These are phyloP conservation scores for Tolmerus cingulatus DNA, from an alignment of 2,888 invertebrate species.

Conservation along the genomic window DNA sequence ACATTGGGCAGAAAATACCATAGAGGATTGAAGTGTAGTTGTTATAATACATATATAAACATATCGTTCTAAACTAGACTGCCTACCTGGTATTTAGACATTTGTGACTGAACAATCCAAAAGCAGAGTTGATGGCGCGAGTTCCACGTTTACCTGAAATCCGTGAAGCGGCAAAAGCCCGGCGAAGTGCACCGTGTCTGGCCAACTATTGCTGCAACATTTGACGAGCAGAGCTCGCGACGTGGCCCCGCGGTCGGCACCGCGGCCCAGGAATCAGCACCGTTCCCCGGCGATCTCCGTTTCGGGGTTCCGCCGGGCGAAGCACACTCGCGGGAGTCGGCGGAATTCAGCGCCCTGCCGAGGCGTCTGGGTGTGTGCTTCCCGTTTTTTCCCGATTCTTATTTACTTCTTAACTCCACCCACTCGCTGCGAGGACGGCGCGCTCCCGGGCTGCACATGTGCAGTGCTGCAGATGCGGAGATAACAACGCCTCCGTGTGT, in stretches of 20 bases:
- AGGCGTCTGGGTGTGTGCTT: background rate
- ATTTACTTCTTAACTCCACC: slow-evolving; percentile 38
- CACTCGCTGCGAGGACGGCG: background rate
- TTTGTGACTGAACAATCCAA: background rate
- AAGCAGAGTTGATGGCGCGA: background rate
- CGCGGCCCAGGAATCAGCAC: background rate
- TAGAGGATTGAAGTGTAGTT: background rate
- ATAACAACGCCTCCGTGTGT: background rate
- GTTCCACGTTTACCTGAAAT: background rate
- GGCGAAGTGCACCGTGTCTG: background rate
- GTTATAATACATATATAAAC: background rate
- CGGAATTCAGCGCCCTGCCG: background rate
- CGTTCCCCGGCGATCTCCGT: background rate
- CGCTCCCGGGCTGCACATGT: slow-evolving; percentile 6
- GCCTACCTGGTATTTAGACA: background rate
- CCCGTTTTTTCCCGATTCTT: background rate
- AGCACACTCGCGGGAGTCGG: background rate
- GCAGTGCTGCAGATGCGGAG: slow-evolving; percentile 9
- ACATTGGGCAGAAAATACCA: background rate
- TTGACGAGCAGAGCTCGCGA: background rate
- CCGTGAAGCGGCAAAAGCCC: background rate
- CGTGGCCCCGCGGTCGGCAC: background rate
- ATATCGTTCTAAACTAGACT: background rate
- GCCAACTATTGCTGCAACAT: background rate
- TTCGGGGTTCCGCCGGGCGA: background rate